Evolutionary conservation across 2,888 invertebrate species (phyloP), one percentile per base, ranked within the genome.

Genomic region (Pandemis corylana): DNA sequence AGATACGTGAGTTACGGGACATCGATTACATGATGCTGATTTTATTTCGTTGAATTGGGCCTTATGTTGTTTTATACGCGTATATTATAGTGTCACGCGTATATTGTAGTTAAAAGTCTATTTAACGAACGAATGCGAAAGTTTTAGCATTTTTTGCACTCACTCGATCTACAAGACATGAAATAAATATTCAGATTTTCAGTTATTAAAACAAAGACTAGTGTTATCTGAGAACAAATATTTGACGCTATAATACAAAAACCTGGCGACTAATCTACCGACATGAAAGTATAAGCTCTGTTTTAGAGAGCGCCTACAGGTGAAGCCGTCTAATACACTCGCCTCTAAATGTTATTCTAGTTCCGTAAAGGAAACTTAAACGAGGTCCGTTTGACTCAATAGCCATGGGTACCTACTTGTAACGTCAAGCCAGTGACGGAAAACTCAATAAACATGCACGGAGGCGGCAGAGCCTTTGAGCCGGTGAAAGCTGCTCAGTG

Each of bases 401-500:
- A 59, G 59, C 28, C 59, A 28, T n/a, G 28, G 59, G 59, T 59
- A 59, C 20, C 20, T 20, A 20, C 59, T 12, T 28, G 28, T 59
- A 59, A 59, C 28, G 59, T 59, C 28, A 59, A 59, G 59, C 12
- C 59, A 59, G 59, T 59, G 59, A 59, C 59, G 59, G 59, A 59
- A 59, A 59, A 91, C 86, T 91, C 89, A 89, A 92, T 91, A 92
- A 90, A 91, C 92, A 91, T 90, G 90, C 87, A 83, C 83, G 85
- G 85, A 88, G 88, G 88, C 84, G 74, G 86, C 87, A 84, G 81
- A 88, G 85, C 87, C 91, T 92, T 92, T 92, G 91, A 90, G 87
- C 86, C 84, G 89, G 93, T 90, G 93, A 93, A 93, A 93, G 92
- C 93, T 88, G 89, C 76, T 78, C 79, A 78, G 92, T 88, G 89